phyloP scores from a whole-genome alignment of 2,113 vertebrate genomes.

The Phyllopteryx taeniolatus region DNA sequence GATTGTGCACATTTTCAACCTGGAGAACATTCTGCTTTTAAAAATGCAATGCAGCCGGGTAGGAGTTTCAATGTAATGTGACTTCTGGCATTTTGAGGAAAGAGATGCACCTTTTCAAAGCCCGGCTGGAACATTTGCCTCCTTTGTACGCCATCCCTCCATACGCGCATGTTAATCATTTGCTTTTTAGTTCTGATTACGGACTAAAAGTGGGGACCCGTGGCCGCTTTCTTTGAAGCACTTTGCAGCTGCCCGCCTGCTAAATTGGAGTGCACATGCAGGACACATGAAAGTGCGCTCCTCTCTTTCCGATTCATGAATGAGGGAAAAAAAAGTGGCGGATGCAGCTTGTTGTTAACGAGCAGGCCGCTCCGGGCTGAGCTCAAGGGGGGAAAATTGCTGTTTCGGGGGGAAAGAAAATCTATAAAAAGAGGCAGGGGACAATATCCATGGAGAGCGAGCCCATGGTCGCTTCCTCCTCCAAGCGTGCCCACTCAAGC shows the following conservation, averaged over 20 bases:
- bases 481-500: slow-evolving; percentile 2
- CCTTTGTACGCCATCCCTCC: slow-evolving; percentile 11
- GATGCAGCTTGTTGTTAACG: slow-evolving; percentile 70
- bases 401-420: slow-evolving; percentile 30
- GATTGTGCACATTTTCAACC: too few species aligned
- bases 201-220: slow-evolving; percentile 43
- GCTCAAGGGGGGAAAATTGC: slow-evolving; percentile 65
- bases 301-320: slow-evolving; percentile 48
- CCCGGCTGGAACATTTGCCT: slow-evolving; percentile 2
- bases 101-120: slow-evolving; percentile 23
- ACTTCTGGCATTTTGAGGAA: not conserved
- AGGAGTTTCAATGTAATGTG: too few species aligned
- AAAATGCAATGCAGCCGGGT: not conserved
- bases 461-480: slow-evolving; percentile 40
- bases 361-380: slow-evolving; percentile 48
- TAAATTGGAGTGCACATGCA: slow-evolving; percentile 24
- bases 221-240: slow-evolving; percentile 53
- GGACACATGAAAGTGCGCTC: slow-evolving; percentile 54
- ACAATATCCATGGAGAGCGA: slow-evolving; percentile 71
- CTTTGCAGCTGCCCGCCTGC: slow-evolving; percentile 29
- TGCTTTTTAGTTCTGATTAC: slow-evolving; percentile 49
- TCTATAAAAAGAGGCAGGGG: slow-evolving; percentile 38
- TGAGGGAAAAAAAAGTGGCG: slow-evolving; percentile 44
- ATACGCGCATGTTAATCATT: slow-evolving; percentile 44
- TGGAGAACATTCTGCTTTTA: too few species aligned